phyloP scores from a whole-genome alignment of 92 coral and sea anemone species.

The Epizoanthus illoricatus region DNA sequence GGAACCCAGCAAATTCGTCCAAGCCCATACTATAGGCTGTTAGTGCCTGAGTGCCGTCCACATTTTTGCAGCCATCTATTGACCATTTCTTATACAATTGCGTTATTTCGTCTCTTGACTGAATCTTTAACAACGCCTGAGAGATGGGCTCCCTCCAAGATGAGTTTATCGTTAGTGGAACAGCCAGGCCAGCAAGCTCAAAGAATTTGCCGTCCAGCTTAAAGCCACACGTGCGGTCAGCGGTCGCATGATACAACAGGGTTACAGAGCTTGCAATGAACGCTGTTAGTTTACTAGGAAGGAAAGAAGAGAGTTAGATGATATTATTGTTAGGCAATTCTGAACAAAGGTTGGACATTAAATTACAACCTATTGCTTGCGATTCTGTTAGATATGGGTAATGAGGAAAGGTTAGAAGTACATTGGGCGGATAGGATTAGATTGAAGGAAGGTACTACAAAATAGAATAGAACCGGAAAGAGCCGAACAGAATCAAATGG shows the following conservation, averaged over 20 bases:
- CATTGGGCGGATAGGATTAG: no score
- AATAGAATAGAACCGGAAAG: no score
- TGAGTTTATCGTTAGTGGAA: slow-evolving; percentile 75
- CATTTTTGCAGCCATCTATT: slow-evolving; percentile 49
- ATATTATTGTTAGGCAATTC: neutral
- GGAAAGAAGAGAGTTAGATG: neutral
- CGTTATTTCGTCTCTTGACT: slow-evolving; percentile 51
- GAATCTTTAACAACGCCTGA: slow-evolving; percentile 62
- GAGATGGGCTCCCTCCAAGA: slow-evolving; percentile 73
- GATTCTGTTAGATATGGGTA: no score
- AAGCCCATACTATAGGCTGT: slow-evolving; percentile 67
- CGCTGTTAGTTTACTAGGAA: slow-evolving; percentile 64
- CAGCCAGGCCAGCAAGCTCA: slow-evolving; percentile 75
- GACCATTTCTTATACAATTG: slow-evolving; percentile 67
- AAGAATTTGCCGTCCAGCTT: slow-evolving; percentile 73
- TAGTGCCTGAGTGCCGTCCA: slow-evolving; percentile 48
- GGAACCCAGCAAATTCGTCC: slow-evolving; percentile 78
- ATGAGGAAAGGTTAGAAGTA: no score
- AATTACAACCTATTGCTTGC: no score
- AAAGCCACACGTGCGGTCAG: slow-evolving; percentile 65
- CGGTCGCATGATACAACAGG: slow-evolving; percentile 48
- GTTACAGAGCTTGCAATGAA: slow-evolving; percentile 69
- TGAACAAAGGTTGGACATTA: no score
- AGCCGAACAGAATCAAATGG: no score
- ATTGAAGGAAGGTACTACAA: no score